Conservation (phyloP, 2,113 vertebrate species). For the Tamias sibiricus region DNA sequence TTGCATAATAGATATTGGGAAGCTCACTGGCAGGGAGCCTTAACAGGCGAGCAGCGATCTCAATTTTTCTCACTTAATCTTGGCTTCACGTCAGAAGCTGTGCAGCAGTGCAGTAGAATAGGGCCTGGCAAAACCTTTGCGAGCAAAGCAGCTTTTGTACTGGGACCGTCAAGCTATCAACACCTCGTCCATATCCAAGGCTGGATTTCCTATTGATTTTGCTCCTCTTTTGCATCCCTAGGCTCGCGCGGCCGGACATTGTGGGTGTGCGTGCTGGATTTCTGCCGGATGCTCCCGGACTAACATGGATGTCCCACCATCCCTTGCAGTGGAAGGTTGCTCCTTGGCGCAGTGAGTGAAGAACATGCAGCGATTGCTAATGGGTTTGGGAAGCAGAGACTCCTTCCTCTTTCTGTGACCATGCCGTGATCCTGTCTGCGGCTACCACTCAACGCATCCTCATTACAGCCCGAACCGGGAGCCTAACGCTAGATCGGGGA, state of each 20-base stretch:
- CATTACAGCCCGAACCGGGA: slow-evolving; percentile 88
- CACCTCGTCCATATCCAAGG: slow-evolving; percentile 80
- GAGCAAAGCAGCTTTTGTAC: slow-evolving; percentile 89
- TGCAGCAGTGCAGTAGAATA: slow-evolving; percentile 96
- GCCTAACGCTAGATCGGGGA: slow-evolving; percentile 91
- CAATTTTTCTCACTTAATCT: slow-evolving; percentile 94
- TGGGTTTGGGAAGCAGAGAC: slow-evolving; percentile 92
- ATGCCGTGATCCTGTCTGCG: slow-evolving; percentile 96
- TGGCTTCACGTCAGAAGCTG: slow-evolving; percentile 95
- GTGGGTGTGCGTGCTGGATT: slow-evolving; percentile 90
- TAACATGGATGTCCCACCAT: slow-evolving; percentile 97
- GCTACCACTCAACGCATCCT: slow-evolving; percentile 89
- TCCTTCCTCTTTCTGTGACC: slow-evolving; percentile 91
- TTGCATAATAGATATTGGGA: slow-evolving; percentile 86
- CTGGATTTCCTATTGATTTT: slow-evolving; percentile 88
- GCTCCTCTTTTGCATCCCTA: slow-evolving; percentile 87
- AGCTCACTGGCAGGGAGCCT: slow-evolving; percentile 89
- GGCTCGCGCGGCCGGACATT: slow-evolving; percentile 87
- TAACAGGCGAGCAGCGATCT: slow-evolving; percentile 87
- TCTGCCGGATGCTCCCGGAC: slow-evolving; percentile 91
- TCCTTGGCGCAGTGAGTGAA: slow-evolving; percentile 97
- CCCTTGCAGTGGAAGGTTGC: slow-evolving; percentile 93
- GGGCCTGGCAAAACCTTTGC: slow-evolving; percentile 87
- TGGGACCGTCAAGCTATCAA: slow-evolving; percentile 83
- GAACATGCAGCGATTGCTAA: slow-evolving; percentile 95